These are phyloP conservation scores for Notamacropus eugenii DNA, from an alignment of 2,797 vertebrate genomes.

Conservation along the genomic window DNA sequence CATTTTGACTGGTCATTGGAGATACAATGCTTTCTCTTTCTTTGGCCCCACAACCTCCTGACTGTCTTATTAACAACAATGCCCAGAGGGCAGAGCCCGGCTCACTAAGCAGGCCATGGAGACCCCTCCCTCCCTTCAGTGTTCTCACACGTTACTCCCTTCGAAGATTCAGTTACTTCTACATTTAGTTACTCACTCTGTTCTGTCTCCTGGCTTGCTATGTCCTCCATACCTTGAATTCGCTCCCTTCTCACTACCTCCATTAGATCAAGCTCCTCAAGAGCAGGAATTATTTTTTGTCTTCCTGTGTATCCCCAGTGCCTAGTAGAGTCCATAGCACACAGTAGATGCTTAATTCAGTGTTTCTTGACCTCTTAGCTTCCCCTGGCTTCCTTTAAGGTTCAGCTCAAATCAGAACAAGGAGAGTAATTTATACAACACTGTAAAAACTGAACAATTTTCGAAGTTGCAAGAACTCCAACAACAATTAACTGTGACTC, in stretches of 20 bases:
- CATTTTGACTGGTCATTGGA: neutral
- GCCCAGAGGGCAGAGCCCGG: neutral
- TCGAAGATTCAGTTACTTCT: neutral
- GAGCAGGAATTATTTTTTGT: neutral
- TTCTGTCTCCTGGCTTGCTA: neutral
- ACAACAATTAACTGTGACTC: neutral
- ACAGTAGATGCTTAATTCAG: neutral
- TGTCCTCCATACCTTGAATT: neutral
- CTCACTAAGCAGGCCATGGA: neutral
- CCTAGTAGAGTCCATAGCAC: neutral
- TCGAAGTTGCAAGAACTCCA: neutral
- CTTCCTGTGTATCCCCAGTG: neutral
- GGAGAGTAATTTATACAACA: neutral
- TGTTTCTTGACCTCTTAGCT: neutral
- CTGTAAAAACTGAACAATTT: neutral
- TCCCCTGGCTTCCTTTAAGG: neutral
- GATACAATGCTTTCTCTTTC: neutral
- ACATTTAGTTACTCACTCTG: neutral
- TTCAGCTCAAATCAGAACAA: neutral
- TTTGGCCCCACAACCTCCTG: too few relatives aligned
- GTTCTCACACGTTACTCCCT: neutral
- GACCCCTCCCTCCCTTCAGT: neutral
- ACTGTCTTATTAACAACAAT: neutral
- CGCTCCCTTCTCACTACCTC: neutral
- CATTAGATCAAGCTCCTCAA: neutral